Conservation (phyloP, 1,140 invertebrate species). For the Drosophila bifasciata region DNA sequence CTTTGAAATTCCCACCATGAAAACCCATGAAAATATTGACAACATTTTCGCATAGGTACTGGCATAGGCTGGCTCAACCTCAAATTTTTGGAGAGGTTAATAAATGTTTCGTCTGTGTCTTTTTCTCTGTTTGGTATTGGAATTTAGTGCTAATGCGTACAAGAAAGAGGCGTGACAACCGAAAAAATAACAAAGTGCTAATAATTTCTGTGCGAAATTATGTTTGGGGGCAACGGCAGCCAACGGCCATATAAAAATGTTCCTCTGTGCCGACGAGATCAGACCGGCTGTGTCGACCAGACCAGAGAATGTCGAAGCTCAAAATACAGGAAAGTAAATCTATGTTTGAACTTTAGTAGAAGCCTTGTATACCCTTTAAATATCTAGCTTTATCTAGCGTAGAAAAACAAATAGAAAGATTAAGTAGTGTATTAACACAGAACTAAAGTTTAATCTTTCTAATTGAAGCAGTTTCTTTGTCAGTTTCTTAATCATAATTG, state of each 20-base stretch:
- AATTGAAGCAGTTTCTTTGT: too few relatives aligned
- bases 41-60: not conserved
- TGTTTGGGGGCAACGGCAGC: constrained; percentile 29
- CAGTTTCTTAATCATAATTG: too few relatives aligned
- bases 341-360: too few relatives aligned
- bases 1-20: not conserved
- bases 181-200: constrained; percentile 79
- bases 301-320: constrained; percentile 21
- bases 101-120: constrained; percentile 7
- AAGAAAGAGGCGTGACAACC: constrained; percentile 74
- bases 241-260: constrained; percentile 25
- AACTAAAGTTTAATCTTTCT: too few relatives aligned
- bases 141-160: constrained; percentile 72
- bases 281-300: constrained; percentile 9
- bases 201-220: constrained; percentile 73
- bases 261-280: constrained; percentile 21
- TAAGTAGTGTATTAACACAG: too few relatives aligned
- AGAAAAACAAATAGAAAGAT: too few relatives aligned
- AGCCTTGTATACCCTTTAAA: too few relatives aligned
- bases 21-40: not conserved
- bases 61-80: not conserved
- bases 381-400: too few relatives aligned
- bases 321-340: constrained; percentile 12
- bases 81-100: constrained; percentile 8
- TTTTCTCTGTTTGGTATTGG: constrained; percentile 21